phyloP scores from a whole-genome alignment of 2,888 invertebrate species.

The Drosophila atroscutellata region DNA sequence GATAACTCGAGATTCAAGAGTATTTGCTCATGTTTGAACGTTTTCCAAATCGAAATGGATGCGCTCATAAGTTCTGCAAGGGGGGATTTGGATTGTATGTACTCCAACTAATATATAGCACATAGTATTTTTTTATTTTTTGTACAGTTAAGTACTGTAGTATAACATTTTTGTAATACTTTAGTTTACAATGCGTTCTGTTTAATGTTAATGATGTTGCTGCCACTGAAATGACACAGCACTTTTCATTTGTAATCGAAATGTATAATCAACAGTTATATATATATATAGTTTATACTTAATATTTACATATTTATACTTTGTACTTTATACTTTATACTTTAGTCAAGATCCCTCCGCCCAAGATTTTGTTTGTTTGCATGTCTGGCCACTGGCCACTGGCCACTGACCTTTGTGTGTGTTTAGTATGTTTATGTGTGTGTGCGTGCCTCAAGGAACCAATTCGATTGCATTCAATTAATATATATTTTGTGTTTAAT shows the following conservation, averaged over 20 bases:
- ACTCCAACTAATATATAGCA: not conserved
- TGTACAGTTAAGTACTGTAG: not conserved
- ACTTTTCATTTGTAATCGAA: not conserved
- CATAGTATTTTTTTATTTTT: not conserved
- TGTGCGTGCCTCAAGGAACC: constrained; percentile 8
- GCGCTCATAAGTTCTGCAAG: not conserved
- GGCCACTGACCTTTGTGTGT: not conserved
- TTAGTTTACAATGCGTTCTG: not conserved
- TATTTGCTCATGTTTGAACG: not conserved
- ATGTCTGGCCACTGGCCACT: constrained; percentile 2
- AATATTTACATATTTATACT: too few species aligned
- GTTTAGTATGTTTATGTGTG: constrained; percentile 4
- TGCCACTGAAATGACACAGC: not conserved
- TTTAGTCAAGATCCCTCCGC: not conserved
- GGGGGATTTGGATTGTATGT: not conserved
- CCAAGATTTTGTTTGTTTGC: constrained; percentile 16
- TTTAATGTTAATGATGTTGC: not conserved
- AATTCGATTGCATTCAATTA: constrained; percentile 34
- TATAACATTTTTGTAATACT: not conserved
- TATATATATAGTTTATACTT: not conserved
- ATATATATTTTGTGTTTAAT: constrained; percentile 37
- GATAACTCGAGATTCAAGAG: not conserved
- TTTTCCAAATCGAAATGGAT: not conserved
- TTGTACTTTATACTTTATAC: too few species aligned
- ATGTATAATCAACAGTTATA: not conserved